Conservation (phyloP, 2,797 vertebrate species). For the Pseudocheirus occidentalis region DNA sequence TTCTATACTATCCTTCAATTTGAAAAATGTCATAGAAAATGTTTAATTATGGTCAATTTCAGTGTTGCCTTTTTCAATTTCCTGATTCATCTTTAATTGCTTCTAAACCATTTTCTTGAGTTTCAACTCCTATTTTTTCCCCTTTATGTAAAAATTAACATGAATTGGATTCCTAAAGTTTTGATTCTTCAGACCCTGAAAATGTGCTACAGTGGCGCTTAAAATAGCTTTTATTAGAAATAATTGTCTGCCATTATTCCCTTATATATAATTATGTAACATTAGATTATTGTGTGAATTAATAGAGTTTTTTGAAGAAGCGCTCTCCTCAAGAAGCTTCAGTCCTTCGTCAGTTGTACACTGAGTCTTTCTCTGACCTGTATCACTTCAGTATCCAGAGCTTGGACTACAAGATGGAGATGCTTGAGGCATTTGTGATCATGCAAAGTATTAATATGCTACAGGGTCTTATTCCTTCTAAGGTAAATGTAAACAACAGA, state of each 20-base stretch:
- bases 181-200: neutral
- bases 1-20: neutral
- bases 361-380: conserved; percentile 90
- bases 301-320: conserved; percentile 93
- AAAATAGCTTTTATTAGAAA: neutral
- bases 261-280: neutral
- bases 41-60: neutral
- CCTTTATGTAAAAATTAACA: neutral
- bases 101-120: neutral
- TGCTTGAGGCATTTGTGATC: conserved; percentile 95
- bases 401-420: conserved; percentile 92
- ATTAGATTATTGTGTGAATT: neutral
- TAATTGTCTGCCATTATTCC: neutral
- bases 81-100: conserved; percentile 5
- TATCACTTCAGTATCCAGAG: conserved; percentile 90
- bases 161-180: accelerated
- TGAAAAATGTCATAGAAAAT: conserved; percentile 20
- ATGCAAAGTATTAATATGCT: conserved; percentile 95
- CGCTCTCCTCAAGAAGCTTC: conserved; percentile 88
- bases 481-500: conserved; percentile 83
- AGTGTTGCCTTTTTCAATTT: conserved; percentile 6
- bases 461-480: conserved; percentile 92
- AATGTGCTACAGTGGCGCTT: neutral
- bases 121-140: neutral
- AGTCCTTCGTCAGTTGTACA: conserved; percentile 89